These are phyloP conservation scores for Palythoa caribaeorum DNA, from an alignment of 92 coral and sea anemone species.

Conservation along the genomic window DNA sequence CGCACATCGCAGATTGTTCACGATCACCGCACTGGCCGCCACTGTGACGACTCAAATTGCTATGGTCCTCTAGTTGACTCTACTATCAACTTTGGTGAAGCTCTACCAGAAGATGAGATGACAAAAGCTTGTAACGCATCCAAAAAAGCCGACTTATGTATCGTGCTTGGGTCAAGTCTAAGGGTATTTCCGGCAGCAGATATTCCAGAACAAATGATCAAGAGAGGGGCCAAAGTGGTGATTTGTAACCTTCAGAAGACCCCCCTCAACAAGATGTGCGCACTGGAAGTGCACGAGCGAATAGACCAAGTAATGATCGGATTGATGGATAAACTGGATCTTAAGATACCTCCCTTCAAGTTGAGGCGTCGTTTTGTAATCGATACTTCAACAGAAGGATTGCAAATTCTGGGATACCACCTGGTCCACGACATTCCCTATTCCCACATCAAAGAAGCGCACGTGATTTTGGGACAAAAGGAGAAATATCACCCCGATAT, in stretches of 20 bases:
- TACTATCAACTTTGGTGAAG: constrained; percentile 79
- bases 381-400: constrained; percentile 57
- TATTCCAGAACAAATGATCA: constrained; percentile 65
- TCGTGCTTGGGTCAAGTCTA: constrained; percentile 72
- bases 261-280: constrained; percentile 57
- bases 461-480: constrained; percentile 60
- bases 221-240: constrained; percentile 60
- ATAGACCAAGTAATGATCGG: constrained; percentile 62
- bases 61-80: constrained; percentile 67
- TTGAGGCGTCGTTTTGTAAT: constrained; percentile 76
- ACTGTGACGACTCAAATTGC: constrained; percentile 70
- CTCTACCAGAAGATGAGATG: constrained; percentile 68
- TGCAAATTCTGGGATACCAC: constrained; percentile 76
- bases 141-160: constrained; percentile 54
- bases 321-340: constrained; percentile 60
- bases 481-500: constrained; percentile 25
- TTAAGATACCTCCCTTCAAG: constrained; percentile 63
- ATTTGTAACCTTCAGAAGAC: constrained; percentile 76
- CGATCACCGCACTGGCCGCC: constrained; percentile 73
- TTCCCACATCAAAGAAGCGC: constrained; percentile 68
- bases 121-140: constrained; percentile 56
- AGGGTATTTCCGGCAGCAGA: constrained; percentile 72
- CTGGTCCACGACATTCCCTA: constrained; percentile 73
- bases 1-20: constrained; percentile 63
- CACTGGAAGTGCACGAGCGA: constrained; percentile 67